phyloP scores from a whole-genome alignment of 2,113 vertebrate species.

The Tupaia tana region DNA sequence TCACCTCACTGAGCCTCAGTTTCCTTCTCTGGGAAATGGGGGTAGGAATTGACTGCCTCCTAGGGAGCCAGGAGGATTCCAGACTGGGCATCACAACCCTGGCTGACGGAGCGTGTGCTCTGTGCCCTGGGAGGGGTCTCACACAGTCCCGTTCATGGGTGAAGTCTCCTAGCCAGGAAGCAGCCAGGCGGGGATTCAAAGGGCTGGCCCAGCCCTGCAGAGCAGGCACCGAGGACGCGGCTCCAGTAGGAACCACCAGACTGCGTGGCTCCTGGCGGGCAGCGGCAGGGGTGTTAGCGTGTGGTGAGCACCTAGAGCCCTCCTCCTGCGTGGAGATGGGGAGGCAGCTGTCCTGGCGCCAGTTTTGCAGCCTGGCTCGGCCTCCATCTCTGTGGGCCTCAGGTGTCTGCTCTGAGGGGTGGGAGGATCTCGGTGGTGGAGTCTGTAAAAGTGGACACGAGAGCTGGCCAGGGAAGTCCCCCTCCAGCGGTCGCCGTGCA shows the following conservation, averaged over 20 bases:
- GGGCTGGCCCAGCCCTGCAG: neutral
- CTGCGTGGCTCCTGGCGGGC: neutral
- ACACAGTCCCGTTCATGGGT: neutral
- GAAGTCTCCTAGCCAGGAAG: neutral
- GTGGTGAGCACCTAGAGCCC: neutral
- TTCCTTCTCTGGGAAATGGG: neutral
- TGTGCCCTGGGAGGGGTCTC: neutral
- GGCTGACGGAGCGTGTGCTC: accelerated
- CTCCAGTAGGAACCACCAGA: neutral
- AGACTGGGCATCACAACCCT: accelerated
- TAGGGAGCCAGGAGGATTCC: accelerated
- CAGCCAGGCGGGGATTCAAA: too few species aligned
- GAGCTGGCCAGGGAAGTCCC: accelerated
- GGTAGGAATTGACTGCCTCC: neutral
- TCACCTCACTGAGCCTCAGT: neutral
- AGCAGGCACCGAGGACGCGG: accelerated
- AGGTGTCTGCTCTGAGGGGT: neutral
- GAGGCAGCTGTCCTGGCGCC: neutral
- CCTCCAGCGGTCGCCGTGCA: accelerated
- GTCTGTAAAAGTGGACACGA: neutral
- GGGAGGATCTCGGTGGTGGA: accelerated
- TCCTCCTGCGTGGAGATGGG: neutral
- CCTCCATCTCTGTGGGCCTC: neutral
- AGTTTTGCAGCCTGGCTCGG: neutral
- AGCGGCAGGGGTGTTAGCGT: accelerated